Base-by-base conservation (phyloP, 2,888 invertebrate genomes). In the Pharmacophagus antenor region DNA sequence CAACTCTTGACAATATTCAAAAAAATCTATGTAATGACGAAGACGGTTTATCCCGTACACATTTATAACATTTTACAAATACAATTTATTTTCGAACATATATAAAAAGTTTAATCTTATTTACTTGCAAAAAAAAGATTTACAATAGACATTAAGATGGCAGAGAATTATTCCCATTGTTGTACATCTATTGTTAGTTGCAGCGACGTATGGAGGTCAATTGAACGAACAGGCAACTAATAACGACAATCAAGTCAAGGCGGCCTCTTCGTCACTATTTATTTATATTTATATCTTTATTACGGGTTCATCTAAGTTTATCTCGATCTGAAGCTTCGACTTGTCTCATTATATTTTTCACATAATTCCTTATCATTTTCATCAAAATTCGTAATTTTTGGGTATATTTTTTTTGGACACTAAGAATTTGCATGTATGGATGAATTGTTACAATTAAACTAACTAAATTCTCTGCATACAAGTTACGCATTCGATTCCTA, bases 81-180 rank as follows among this genome's bases (percentile, higher is more conserved):
- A 10, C 27, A 27, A 7, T 27, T 27, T 27, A 10, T 7, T 55
- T 31, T 4, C 27, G 31, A 21, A 31, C 15, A 52, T 52, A 52
- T 42, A 25, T 48, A 25, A 41, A 53, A 53, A 53, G 47, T 53
- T 58, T 53, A 47, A 48, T 48, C 42, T 20, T 23, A 47, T 37
- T 23, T 15, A 48, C n/a, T 27, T 23, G 41, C 15, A 52, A 23
- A 27, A 58, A 27, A 20, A 52, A 44, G 60, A 41, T 67, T 65
- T 62, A 70, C 68, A 65, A 58, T 66, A 65, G 67, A 64, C 65
- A 65, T 67, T 70, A 74, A 77, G 76, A 70, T 67, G 71, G 70
- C 72, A 76, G 77, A 76, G 81, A 79, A 77, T 70, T 67, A 70
- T 70, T 79, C 72, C 77, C 77, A 85, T 84, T 86, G 84, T 85